Evolutionary conservation across 1,140 invertebrate species (phyloP).

Genomic region (Drosophila tsacasi): DNA sequence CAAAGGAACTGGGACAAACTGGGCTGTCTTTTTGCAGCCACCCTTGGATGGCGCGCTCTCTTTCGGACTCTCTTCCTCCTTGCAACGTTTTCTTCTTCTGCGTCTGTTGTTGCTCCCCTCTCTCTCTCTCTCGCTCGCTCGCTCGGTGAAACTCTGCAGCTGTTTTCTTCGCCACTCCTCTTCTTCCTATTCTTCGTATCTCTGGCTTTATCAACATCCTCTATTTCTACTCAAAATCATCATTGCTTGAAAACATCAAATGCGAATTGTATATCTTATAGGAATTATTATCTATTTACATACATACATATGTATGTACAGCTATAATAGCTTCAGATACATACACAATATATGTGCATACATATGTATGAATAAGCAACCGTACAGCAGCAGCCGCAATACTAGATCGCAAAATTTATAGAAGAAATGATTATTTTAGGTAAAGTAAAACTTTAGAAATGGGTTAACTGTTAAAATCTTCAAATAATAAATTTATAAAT

Average conservation of each 20-base stretch:
- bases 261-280: constrained; percentile 39
- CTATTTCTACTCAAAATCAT: constrained; percentile 1
- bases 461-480: neutral
- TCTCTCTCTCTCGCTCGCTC: too few relatives aligned
- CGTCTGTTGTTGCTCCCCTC: neutral
- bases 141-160: constrained; percentile 10
- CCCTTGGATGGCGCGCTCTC: constrained; percentile 1
- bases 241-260: constrained; percentile 6
- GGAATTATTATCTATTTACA: constrained; percentile 43
- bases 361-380: neutral
- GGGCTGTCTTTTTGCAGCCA: neutral
- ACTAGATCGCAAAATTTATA: neutral
- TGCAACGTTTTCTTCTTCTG: neutral
- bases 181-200: neutral
- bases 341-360: neutral
- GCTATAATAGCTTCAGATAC: constrained; percentile 29
- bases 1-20: neutral
- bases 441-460: too few relatives aligned
- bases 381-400: constrained; percentile 1
- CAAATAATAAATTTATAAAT: neutral
- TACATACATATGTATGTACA: constrained; percentile 17
- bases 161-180: neutral
- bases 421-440: neutral
- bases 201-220: constrained; percentile 4
- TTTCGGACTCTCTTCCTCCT: neutral